These are phyloP conservation scores for Shargacucullia verbasci DNA, from an alignment of 2,888 invertebrate genomes.

Conservation along the genomic window DNA sequence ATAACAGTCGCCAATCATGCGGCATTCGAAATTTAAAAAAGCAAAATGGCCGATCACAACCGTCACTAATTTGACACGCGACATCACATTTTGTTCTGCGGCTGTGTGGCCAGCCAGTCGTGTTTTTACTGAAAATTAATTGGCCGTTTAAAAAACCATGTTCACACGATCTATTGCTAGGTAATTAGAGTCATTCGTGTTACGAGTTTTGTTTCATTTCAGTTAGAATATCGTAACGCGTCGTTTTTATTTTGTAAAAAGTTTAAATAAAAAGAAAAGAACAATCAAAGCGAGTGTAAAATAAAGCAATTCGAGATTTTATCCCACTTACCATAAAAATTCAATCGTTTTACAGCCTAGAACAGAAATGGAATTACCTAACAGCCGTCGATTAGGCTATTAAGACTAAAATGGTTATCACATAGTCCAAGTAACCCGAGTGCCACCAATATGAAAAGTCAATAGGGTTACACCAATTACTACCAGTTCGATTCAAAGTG, in stretches of 20 bases:
- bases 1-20: conserved; percentile 84
- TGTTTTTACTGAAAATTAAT: conserved; percentile 69
- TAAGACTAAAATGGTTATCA: conserved; percentile 44
- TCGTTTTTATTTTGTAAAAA: too few relatives aligned
- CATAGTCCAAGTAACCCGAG: conserved; percentile 35
- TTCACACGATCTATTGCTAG: conserved; percentile 9
- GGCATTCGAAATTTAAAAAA: conserved; percentile 83
- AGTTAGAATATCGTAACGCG: too few relatives aligned
- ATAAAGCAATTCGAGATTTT: neutral
- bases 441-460: conserved; percentile 50
- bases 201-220: too few relatives aligned
- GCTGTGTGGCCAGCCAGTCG: conserved; percentile 62
- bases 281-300: neutral
- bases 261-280: too few relatives aligned
- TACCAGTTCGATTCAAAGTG: conserved; percentile 69
- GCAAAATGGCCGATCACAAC: conserved; percentile 79
- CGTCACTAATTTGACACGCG: conserved; percentile 86
- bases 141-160: conserved; percentile 58
- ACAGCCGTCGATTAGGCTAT: conserved; percentile 38
- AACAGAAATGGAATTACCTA: conserved; percentile 17
- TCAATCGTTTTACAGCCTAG: conserved; percentile 13
- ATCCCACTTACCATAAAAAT: conserved; percentile 4
- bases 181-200: conserved; percentile 25
- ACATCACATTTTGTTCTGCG: conserved; percentile 81
- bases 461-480: conserved; percentile 66